A percentile compares a stretch with the other conserved stretches of the same genome.
Evolutionary conservation across 2,888 invertebrate genomes (phyloP).

Genomic region (Aspidiotus rigidus): DNA sequence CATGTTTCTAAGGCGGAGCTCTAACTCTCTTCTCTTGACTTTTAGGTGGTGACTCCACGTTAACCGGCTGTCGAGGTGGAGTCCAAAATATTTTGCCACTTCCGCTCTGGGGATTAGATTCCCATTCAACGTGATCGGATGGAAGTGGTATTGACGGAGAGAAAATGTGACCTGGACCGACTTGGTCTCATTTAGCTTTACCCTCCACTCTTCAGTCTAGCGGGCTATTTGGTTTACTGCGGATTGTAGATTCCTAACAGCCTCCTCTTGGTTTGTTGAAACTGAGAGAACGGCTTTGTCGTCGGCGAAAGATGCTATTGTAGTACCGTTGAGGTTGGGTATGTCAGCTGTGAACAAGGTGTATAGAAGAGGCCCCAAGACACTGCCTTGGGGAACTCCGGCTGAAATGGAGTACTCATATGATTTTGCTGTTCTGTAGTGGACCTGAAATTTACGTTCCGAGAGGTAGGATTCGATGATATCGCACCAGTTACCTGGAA

Average conservation of each 20-base stretch:
- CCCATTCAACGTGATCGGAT: not conserved
- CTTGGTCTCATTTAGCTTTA: constrained; percentile 15
- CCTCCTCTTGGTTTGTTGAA: constrained; percentile 1
- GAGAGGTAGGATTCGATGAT: constrained; percentile 14
- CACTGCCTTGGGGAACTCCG: constrained; percentile 14
- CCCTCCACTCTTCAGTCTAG: constrained; percentile 6
- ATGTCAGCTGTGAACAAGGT: not conserved
- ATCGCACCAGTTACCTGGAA: constrained; percentile 6
- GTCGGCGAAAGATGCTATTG: constrained; percentile 2
- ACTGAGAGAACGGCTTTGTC: constrained; percentile 6
- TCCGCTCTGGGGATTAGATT: constrained; percentile 6
- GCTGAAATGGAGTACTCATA: not conserved
- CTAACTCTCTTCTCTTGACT: not conserved
- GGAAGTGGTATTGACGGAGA: not conserved
- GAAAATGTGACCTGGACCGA: constrained; percentile 18
- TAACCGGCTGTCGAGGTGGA: not conserved
- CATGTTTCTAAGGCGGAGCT: constrained; percentile 2
- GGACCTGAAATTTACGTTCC: not conserved
- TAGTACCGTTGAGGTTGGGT: not conserved
- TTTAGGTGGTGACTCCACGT: constrained; percentile 1
- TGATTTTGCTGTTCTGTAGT: not conserved
- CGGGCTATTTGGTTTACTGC: constrained; percentile 1
- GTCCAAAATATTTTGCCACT: constrained; percentile 7
- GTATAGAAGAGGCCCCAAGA: constrained; percentile 16
- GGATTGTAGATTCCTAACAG: constrained; percentile 13